Percentiles rank a stretch among this genome's conserved stretches.
Evolutionary conservation across 2,888 invertebrate genomes (phyloP).

Genomic region (Lysandra coridon): DNA sequence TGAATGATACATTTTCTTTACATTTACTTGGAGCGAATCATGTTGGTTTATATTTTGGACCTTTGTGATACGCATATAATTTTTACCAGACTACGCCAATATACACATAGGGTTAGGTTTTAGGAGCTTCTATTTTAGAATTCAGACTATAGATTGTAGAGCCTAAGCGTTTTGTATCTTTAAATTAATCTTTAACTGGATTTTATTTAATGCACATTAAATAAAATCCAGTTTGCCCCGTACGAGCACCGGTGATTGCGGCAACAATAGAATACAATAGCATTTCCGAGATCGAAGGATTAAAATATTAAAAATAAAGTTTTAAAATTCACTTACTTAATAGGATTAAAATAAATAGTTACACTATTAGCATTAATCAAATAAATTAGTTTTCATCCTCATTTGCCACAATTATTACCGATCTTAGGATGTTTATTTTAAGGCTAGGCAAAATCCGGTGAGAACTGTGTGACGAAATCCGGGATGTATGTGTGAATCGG

Average conservation of each 20-base stretch:
- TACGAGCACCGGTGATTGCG: no score
- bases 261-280: no score
- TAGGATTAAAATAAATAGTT: neutral
- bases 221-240: no score
- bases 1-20: constrained; percentile 5
- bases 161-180: no score
- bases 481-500: constrained; percentile 10
- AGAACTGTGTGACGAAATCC: neutral
- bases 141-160: neutral
- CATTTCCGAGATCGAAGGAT: no score
- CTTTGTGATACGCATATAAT: neutral
- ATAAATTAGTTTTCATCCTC: neutral
- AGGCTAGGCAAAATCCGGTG: neutral
- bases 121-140: no score
- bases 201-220: no score
- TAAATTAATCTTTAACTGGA: no score
- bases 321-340: neutral
- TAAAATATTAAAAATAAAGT: neutral
- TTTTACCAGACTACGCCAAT: neutral
- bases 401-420: neutral
- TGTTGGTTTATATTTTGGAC: neutral
- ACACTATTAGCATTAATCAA: neutral
- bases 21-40: neutral
- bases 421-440: neutral
- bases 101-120: no score